Percentiles rank a stretch among this genome's conserved stretches.
These are phyloP conservation scores for Hydraecia micacea DNA, from an alignment of 2,888 invertebrate species.

Conservation along the genomic window DNA sequence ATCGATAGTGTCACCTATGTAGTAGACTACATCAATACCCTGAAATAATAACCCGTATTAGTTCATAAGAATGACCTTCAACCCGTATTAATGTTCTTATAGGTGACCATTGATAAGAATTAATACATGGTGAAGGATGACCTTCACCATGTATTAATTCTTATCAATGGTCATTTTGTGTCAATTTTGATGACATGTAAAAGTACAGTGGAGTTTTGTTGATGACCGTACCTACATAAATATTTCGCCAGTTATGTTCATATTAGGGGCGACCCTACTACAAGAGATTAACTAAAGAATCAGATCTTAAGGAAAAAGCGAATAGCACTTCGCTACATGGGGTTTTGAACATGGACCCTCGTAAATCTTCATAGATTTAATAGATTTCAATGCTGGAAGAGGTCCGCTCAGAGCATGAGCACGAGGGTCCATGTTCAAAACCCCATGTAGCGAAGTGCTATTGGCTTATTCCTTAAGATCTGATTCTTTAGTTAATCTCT, in stretches of 20 bases:
- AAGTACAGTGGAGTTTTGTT: no score
- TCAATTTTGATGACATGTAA: no score
- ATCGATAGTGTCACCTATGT: conserved; percentile 96
- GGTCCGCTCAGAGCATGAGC: not conserved
- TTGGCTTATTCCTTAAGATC: not conserved
- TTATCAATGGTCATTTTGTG: no score
- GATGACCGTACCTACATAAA: no score
- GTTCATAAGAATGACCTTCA: not conserved
- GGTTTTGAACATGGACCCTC: no score
- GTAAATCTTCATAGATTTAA: not conserved
- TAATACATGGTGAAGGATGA: not conserved
- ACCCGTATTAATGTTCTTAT: not conserved
- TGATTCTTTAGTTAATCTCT: not conserved
- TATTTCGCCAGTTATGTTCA: no score
- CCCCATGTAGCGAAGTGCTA: not conserved
- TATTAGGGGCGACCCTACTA: no score
- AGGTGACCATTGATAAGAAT: not conserved
- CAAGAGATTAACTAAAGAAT: no score
- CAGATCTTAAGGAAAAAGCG: no score
- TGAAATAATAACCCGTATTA: conserved; percentile 66
- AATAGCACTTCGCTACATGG: no score
- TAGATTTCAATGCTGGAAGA: not conserved
- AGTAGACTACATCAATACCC: conserved; percentile 93
- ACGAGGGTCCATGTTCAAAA: not conserved
- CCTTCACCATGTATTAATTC: no score